Conservation (phyloP, 2,113 vertebrate species). For the Salvator merianae region DNA sequence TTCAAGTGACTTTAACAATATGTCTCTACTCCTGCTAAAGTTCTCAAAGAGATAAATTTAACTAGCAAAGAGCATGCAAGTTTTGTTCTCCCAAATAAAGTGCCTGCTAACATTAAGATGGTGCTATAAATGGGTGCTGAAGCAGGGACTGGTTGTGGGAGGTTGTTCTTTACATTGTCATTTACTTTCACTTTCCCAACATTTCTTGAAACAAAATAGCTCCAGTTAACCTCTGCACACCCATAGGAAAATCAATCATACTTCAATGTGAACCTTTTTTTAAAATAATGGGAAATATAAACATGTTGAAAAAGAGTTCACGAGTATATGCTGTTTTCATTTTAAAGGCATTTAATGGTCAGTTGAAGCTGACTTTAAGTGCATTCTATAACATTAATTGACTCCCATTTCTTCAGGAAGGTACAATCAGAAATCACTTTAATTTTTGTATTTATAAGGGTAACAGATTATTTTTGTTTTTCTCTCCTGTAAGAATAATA, state of each 20-base stretch:
- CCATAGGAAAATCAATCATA: no score
- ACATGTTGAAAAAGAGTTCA: not conserved
- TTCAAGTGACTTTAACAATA: not conserved
- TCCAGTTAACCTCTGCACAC: no score
- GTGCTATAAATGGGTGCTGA: no score
- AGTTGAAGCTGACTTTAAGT: not conserved
- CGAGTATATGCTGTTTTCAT: not conserved
- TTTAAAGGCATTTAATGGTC: not conserved
- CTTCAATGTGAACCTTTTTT: slow-evolving; percentile 27
- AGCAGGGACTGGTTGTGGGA: no score
- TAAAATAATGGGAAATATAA: not conserved
- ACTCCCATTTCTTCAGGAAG: not conserved
- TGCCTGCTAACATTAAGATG: no score
- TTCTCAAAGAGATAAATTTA: not conserved
- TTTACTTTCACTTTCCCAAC: no score
- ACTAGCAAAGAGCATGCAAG: not conserved
- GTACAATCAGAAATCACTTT: not conserved
- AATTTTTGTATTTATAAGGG: no score
- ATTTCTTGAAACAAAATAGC: no score
- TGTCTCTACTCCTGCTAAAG: not conserved
- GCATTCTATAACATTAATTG: not conserved
- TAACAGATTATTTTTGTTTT: no score
- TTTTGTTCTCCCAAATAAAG: no score
- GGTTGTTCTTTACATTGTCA: no score
- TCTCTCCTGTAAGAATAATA: no score